Evolutionary conservation across 2,113 vertebrate genomes (phyloP), one percentile per base, ranked within the genome.

Genomic region (Marmota monax): DNA sequence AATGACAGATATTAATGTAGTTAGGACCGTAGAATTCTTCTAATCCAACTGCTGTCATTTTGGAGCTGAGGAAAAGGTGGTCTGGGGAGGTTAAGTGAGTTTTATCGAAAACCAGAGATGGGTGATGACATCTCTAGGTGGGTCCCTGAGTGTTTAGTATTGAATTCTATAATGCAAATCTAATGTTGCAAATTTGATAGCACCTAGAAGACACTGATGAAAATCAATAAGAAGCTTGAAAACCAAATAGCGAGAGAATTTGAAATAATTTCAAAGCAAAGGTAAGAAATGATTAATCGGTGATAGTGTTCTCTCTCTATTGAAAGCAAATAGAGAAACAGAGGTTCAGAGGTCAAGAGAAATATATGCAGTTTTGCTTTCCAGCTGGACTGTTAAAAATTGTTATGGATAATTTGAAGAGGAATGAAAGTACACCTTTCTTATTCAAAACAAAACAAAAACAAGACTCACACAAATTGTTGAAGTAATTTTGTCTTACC

Each of bases 41-140:
- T 95, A 45, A 78, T 96, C 80, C 84, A 78, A 45, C 42, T 91
- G 34, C 37, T 97, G 37, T 89, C 51, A 77, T 94, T 96, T 93
- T 73, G 76, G 7, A 89, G 23, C 22, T 25, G 32, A 77, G 61
- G 39, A 87, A 67, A 82, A 10, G 37, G 79, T 48, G 25, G 13
- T 88, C 63, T 86, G 72, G 29, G 90, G 70, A 87, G 48, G 51
- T 90, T 94, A 94, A 90, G 32, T 67, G 63, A 89, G 9, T 80
- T 45, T 45, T 92, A 58, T 90, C 3, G 3, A 82, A 93, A 95
- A 48, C 7, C 25, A 73, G 1, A 70, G 65, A 79, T 90, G 83
- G 69, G 39, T 76, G 51, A 77, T 95, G 78, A 53, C 74, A 86
- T 95, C 93, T 93, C 34, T 78, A 39, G 53, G 22, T 85, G 58